A percentile compares a stretch with the other conserved stretches of the same genome.
phyloP scores from a whole-genome alignment of 2,888 invertebrate species.

The Deilephila elpenor region DNA sequence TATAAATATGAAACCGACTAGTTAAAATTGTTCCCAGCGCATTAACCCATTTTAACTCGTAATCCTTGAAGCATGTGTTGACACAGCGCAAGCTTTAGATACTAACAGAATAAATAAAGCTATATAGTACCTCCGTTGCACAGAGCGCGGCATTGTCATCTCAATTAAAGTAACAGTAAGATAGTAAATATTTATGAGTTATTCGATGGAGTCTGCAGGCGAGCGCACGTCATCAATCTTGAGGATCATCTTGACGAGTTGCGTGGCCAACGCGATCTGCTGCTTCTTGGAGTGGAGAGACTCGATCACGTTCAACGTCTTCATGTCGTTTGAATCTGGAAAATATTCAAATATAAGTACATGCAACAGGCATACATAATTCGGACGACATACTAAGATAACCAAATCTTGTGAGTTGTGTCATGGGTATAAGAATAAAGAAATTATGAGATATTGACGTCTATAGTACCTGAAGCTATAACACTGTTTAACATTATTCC shows the following conservation, averaged over 20 bases:
- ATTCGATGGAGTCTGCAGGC: conserved; percentile 79
- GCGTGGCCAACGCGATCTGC: conserved; percentile 98
- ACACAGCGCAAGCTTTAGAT: conserved; percentile 16
- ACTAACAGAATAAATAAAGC: conserved; percentile 23
- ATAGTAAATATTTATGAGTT: conserved; percentile 34
- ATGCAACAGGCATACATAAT: not conserved
- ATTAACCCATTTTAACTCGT: not conserved
- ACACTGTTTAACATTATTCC: too few species aligned
- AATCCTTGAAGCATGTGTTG: not conserved
- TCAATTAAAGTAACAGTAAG: conserved; percentile 4
- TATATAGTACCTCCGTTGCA: not conserved
- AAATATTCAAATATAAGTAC: conserved; percentile 8
- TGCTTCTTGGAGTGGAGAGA: conserved; percentile 98
- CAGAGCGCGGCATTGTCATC: conserved; percentile 18
- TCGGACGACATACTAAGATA: too few species aligned
- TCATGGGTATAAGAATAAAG: too few species aligned
- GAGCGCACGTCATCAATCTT: conserved; percentile 98
- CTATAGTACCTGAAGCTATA: too few species aligned
- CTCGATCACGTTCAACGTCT: conserved; percentile 97
- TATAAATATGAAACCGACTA: not conserved
- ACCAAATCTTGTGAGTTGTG: too few species aligned
- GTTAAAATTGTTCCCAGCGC: not conserved
- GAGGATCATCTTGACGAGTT: conserved; percentile 99
- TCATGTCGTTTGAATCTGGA: conserved; percentile 91
- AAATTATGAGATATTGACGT: too few species aligned